phyloP scores from a whole-genome alignment of 1,140 invertebrate species.

The Cyrtorhinus lividipennis region DNA sequence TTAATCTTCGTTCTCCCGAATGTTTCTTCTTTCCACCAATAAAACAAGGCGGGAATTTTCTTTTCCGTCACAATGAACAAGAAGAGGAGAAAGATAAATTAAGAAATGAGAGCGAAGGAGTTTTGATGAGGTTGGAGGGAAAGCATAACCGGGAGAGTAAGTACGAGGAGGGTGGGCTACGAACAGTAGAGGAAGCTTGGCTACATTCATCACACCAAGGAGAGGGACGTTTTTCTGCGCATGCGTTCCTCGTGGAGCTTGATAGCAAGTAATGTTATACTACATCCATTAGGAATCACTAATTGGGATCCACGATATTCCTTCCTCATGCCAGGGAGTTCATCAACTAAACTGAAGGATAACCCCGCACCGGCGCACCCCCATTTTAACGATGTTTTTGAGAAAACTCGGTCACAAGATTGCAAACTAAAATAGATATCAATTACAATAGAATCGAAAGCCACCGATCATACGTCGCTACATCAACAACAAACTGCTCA shows the following conservation, averaged over 20 bases:
- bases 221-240: neutral
- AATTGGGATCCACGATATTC: neutral
- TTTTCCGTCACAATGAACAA: neutral
- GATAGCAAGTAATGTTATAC: neutral
- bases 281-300: slow-evolving; percentile 3
- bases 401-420: too few species aligned
- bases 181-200: neutral
- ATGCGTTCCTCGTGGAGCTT: neutral
- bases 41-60: neutral
- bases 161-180: too few species aligned
- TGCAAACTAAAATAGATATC: too few species aligned
- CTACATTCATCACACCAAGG: neutral
- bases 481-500: too few species aligned
- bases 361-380: too few species aligned
- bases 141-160: too few species aligned
- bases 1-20: slow-evolving; percentile 3
- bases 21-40: neutral
- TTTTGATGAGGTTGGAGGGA: neutral
- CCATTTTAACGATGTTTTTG: too few species aligned
- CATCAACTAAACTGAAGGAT: too few species aligned
- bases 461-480: too few species aligned
- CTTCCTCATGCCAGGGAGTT: too few species aligned
- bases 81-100: neutral
- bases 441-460: too few species aligned
- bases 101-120: neutral